Percentiles rank a stretch among this genome's conserved stretches.
phyloP scores from a whole-genome alignment of 2,888 invertebrate genomes.

The Drosophila affinis region DNA sequence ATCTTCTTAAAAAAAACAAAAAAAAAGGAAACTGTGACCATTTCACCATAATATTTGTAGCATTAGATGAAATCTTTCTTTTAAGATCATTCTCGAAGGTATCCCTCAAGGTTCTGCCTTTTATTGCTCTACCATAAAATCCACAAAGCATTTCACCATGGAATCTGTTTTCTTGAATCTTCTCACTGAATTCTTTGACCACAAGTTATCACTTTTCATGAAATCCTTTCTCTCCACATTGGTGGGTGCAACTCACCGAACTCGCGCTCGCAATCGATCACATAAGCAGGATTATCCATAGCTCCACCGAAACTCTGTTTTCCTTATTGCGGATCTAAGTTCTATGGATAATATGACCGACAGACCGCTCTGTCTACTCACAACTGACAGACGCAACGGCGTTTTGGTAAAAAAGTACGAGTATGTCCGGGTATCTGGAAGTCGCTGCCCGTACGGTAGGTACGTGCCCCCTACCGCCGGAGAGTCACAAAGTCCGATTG shows the following conservation, averaged over 20 bases:
- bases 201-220: neutral
- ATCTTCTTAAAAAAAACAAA: constrained; percentile 21
- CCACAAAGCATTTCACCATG: neutral
- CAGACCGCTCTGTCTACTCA: constrained; percentile 15
- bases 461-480: constrained; percentile 22
- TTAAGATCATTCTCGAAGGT: neutral
- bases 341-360: constrained; percentile 9
- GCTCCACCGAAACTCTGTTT: neutral
- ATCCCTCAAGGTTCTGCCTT: neutral
- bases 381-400: constrained; percentile 23
- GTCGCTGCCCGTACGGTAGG: neutral
- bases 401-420: constrained; percentile 14
- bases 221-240: neutral
- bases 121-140: neutral
- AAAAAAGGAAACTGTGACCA: neutral
- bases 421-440: constrained; percentile 24
- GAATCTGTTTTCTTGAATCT: too few species aligned
- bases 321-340: neutral
- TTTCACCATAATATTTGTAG: too few species aligned
- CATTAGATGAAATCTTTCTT: neutral
- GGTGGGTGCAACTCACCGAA: constrained; percentile 56
- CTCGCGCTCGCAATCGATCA: constrained; percentile 64
- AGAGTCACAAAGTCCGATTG: constrained; percentile 37
- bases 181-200: neutral
- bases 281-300: constrained; percentile 78